These are phyloP conservation scores for Bicyclus anynana DNA, from an alignment of 1,140 invertebrate genomes.

Conservation along the genomic window DNA sequence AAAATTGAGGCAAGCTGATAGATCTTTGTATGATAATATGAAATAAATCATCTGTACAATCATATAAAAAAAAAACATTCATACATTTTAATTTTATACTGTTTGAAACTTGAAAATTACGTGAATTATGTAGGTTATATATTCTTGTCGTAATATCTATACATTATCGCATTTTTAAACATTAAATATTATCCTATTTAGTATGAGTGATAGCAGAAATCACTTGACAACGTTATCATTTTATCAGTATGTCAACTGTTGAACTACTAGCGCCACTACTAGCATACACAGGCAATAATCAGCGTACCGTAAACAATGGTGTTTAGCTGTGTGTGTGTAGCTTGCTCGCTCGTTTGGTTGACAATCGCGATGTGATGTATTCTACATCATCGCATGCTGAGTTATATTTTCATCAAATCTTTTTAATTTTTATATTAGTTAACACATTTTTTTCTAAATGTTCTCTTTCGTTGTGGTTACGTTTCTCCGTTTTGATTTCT, in stretches of 20 bases:
- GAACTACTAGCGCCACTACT: constrained; percentile 51
- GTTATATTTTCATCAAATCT: constrained; percentile 73
- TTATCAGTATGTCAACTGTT: constrained; percentile 63
- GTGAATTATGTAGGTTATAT: too few species aligned
- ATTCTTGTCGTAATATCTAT: too few species aligned
- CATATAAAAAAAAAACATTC: too few species aligned
- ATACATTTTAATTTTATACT: too few species aligned
- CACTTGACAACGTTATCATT: constrained; percentile 67
- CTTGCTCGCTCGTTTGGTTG: constrained; percentile 76
- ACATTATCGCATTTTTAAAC: too few species aligned
- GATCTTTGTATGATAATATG: too few species aligned
- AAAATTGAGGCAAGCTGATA: too few species aligned
- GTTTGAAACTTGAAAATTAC: too few species aligned
- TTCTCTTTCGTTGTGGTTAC: constrained; percentile 71
- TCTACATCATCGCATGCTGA: constrained; percentile 75
- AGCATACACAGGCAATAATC: constrained; percentile 55
- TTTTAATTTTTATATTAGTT: constrained; percentile 74
- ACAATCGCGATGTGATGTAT: constrained; percentile 78
- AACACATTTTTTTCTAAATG: constrained; percentile 73
- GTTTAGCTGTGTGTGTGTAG: constrained; percentile 66
- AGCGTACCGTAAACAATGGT: constrained; percentile 70
- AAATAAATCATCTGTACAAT: too few species aligned
- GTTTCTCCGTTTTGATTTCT: constrained; percentile 73
- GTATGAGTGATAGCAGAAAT: constrained; percentile 41
- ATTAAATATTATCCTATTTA: too few species aligned